Conservation (phyloP, 1,140 invertebrate genomes). For the Scaptomyza montana region DNA sequence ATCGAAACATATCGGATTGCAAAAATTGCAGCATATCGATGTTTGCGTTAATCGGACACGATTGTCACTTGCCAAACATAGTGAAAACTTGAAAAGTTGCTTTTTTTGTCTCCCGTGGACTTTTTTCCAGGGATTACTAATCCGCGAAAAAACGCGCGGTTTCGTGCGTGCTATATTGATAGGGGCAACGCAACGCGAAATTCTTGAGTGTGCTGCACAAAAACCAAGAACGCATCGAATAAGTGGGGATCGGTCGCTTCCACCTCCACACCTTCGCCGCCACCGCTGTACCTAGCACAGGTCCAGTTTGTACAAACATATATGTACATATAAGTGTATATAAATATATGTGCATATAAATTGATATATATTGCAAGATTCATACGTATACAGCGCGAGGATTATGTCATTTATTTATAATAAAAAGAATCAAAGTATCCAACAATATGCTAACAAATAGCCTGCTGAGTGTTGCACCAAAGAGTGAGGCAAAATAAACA, state of each 20-base stretch:
- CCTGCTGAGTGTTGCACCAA: constrained; percentile 67
- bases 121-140: constrained; percentile 63
- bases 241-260: constrained; percentile 45
- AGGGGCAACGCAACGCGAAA: constrained; percentile 16
- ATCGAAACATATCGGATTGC: neutral
- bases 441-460: constrained; percentile 63
- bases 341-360: constrained; percentile 27
- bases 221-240: constrained; percentile 21
- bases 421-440: constrained; percentile 50
- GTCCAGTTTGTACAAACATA: constrained; percentile 62
- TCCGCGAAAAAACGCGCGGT: constrained; percentile 57
- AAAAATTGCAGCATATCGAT: constrained; percentile 3
- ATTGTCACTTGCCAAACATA: constrained; percentile 46
- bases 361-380: constrained; percentile 56
- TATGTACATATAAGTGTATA: constrained; percentile 21
- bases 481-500: constrained; percentile 61
- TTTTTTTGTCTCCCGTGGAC: constrained; percentile 55
- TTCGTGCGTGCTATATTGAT: constrained; percentile 40
- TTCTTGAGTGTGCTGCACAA: constrained; percentile 16
- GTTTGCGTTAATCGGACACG: constrained; percentile 16
- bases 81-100: constrained; percentile 60
- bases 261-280: constrained; percentile 31
- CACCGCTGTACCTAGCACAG: constrained; percentile 48
- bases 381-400: constrained; percentile 70
- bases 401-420: constrained; percentile 82